These are phyloP conservation scores for Natator depressus DNA, from an alignment of 2,113 vertebrate genomes.

Conservation along the genomic window DNA sequence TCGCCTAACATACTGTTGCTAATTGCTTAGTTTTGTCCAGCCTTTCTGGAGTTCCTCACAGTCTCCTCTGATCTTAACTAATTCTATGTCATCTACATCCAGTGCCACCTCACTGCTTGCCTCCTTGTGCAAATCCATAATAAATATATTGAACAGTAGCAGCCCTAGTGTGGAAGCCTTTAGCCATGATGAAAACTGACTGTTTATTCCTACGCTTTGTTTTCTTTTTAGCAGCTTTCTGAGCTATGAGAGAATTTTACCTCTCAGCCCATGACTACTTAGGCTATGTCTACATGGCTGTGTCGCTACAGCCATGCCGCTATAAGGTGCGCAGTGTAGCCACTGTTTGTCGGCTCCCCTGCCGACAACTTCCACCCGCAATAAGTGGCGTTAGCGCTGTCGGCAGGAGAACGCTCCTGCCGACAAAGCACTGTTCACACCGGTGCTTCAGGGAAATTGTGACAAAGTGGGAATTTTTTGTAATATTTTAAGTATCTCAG, in stretches of 20 bases:
- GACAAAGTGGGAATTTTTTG: no score
- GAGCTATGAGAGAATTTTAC: neutral
- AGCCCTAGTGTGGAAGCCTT: neutral
- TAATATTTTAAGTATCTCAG: no score
- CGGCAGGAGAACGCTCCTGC: no score
- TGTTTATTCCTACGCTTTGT: neutral
- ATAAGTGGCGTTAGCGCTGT: no score
- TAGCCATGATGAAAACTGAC: neutral
- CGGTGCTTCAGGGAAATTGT: neutral
- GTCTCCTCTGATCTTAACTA: neutral
- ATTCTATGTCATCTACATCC: no score
- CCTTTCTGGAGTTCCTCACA: neutral
- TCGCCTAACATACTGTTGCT: neutral
- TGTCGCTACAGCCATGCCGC: no score
- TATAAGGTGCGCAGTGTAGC: no score
- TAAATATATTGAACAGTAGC: neutral
- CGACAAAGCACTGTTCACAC: no score
- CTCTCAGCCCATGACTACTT: neutral
- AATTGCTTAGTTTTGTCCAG: neutral
- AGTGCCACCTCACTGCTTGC: no score
- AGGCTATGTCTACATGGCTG: no score
- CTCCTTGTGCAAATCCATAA: neutral
- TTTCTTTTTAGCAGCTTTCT: neutral
- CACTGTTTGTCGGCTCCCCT: no score
- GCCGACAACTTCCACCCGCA: no score